A percentile compares a stretch with the other conserved stretches of the same genome.
phyloP scores from a whole-genome alignment of 2,113 vertebrate species.

The Coturnix japonica region DNA sequence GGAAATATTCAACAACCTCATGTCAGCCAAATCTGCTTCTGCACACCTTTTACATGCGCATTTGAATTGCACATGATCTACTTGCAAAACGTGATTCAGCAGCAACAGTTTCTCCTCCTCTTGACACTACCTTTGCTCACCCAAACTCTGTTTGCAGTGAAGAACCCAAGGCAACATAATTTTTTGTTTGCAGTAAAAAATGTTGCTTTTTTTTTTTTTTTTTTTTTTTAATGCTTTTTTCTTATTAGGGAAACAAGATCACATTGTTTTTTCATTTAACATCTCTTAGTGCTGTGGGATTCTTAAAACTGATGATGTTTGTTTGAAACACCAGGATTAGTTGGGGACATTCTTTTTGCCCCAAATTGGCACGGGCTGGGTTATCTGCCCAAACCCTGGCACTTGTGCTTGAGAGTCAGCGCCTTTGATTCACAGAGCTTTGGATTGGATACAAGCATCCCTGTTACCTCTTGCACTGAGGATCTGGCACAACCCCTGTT shows the following conservation, averaged over 20 bases:
- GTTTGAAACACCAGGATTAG: background rate
- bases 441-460: slow-evolving; percentile 66
- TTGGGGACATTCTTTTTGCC: slow-evolving; percentile 11
- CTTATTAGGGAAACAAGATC: background rate
- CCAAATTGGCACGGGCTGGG: background rate
- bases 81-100: background rate
- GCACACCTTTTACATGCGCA: background rate
- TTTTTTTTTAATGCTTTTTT: background rate
- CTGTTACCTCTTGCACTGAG: slow-evolving; percentile 54
- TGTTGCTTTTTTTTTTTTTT: background rate
- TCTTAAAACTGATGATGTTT: background rate
- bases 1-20: background rate
- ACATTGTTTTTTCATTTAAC: background rate
- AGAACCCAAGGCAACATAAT: fast-evolving
- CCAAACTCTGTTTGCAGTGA: background rate
- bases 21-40: background rate
- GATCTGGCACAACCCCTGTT: slow-evolving; percentile 66
- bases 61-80: background rate
- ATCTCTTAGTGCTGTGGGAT: background rate
- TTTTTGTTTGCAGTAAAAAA: background rate
- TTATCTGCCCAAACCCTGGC: slow-evolving; percentile 36
- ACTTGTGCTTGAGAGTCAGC: slow-evolving; percentile 28
- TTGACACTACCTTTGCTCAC: background rate
- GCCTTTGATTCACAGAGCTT: slow-evolving; percentile 47
- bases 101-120: background rate